These are phyloP conservation scores for Catamblyrhynchus diadema DNA, from an alignment of 2,797 vertebrate genomes.

Conservation along the genomic window DNA sequence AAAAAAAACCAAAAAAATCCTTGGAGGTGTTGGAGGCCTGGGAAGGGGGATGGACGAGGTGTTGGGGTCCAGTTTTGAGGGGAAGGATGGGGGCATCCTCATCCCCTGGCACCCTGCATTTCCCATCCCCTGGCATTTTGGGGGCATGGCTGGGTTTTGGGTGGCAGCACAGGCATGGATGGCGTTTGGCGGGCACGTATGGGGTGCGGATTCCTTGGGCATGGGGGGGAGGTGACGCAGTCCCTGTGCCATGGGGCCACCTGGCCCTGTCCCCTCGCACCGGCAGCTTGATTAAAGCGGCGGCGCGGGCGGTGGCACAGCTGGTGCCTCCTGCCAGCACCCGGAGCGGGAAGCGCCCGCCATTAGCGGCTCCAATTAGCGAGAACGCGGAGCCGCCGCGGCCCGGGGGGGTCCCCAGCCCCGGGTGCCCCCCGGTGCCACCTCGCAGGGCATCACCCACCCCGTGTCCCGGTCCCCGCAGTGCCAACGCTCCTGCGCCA, in stretches of 20 bases:
- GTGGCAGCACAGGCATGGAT: fast-evolving
- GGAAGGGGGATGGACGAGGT: background rate
- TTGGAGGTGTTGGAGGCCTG: background rate
- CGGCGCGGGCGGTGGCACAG: slow-evolving; percentile 69
- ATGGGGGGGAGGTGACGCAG: background rate
- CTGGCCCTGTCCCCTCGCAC: background rate
- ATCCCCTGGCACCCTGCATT: fast-evolving
- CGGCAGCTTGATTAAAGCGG: slow-evolving; percentile 74
- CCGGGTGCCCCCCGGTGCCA: background rate
- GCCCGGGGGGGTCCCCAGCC: slow-evolving; percentile 42
- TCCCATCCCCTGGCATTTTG: fast-evolving
- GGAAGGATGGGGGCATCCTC: fast-evolving
- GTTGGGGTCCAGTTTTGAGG: background rate
- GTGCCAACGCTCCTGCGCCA: background rate
- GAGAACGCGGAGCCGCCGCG: slow-evolving; percentile 55
- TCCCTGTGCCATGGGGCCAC: background rate
- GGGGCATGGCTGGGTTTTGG: background rate
- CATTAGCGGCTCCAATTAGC: slow-evolving; percentile 77
- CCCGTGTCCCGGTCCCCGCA: fast-evolving
- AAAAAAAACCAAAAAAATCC: background rate
- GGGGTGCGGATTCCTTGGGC: fast-evolving
- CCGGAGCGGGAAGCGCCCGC: slow-evolving; percentile 46
- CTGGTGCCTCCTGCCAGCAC: slow-evolving; percentile 73
- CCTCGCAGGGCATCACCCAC: background rate
- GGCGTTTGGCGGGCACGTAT: background rate